These are phyloP conservation scores for Steinernema carpocapsae DNA, from an alignment of 2,888 invertebrate species.

Conservation along the genomic window DNA sequence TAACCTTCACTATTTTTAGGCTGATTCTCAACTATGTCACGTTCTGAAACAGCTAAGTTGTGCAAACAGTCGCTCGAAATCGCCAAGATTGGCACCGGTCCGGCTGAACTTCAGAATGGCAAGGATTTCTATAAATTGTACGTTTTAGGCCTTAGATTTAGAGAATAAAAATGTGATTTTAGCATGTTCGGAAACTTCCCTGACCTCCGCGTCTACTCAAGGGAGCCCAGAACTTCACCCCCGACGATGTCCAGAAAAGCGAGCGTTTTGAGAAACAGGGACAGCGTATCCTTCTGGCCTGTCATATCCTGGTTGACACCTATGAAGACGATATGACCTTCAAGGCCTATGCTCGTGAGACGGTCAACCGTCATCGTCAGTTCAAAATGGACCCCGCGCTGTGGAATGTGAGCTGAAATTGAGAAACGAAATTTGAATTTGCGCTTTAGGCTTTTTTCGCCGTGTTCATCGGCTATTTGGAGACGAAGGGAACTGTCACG, in stretches of 20 bases:
- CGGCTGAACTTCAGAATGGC: constrained; percentile 52
- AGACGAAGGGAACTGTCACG: constrained; percentile 50
- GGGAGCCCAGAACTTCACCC: constrained; percentile 54
- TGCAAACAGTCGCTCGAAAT: constrained; percentile 51
- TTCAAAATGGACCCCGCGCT: constrained; percentile 67
- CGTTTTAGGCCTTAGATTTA: neutral
- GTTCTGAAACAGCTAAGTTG: constrained; percentile 44
- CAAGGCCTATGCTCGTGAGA: constrained; percentile 62
- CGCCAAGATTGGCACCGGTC: constrained; percentile 50
- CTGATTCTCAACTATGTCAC: constrained; percentile 17
- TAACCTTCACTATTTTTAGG: neutral
- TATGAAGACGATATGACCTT: constrained; percentile 57
- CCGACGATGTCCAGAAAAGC: constrained; percentile 54
- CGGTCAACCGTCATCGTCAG: constrained; percentile 61
- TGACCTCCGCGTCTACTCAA: constrained; percentile 56
- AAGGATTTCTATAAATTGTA: constrained; percentile 64
- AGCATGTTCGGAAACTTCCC: constrained; percentile 55
- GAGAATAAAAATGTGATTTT: constrained; percentile 30
- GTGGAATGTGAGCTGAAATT: constrained; percentile 49
- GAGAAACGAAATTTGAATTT: neutral
- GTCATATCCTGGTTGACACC: constrained; percentile 57
- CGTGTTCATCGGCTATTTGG: constrained; percentile 61
- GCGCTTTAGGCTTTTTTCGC: constrained; percentile 61
- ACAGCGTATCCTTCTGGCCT: constrained; percentile 60
- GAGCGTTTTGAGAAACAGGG: constrained; percentile 67